Base-by-base conservation (phyloP, 2,888 invertebrate species). In the Monopis laevigella region DNA sequence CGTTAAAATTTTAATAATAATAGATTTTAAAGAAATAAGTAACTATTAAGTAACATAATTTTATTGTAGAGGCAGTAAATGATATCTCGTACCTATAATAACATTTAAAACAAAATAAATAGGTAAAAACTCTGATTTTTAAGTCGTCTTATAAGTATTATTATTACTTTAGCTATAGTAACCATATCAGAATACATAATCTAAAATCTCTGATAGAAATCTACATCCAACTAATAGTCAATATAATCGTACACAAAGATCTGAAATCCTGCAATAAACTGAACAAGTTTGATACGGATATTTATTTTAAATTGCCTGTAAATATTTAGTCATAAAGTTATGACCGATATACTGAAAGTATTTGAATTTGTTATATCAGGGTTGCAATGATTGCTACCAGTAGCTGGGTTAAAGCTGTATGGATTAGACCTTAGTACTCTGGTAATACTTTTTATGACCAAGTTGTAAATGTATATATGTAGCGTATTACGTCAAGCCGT, bases 401-500 rank as follows among this genome's bases (percentile, higher is more conserved):
- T 59, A 64, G 56, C 58, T 50, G 49, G 58, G 49, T 18, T 70
- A 68, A 73, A 62, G 52, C 69, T 47, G 19, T n/a, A n/a, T 41
- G 59, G 66, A 63, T 75, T 74, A n/a, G n/a, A 73, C 53, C 53
- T 48, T 60, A n/a, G 59, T 66, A 58, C 55, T 65, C 65, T 62
- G 64, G 63, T 67, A 69, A 70, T 66, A 59, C 70, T 77, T 77
- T 77, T 77, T 75, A 74, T 63, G 69, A 72, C 66, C 14, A 12
- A 54, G 48, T 55, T 62, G 65, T 74, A 70, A 73, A 71, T 66
- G 62, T 53, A 59, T 59, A 61, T 58, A 61, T 59, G 59, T 62
- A 60, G 69, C 69, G 61, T 58, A 52, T 53, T 13, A 29, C 40
- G 41, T 38, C 43, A 36, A 8, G 44, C 50, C 54, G 51, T 62